Percentiles rank a stretch among this genome's conserved stretches.
phyloP scores from a whole-genome alignment of 2,797 vertebrate genomes.

The Valencia hispanica region DNA sequence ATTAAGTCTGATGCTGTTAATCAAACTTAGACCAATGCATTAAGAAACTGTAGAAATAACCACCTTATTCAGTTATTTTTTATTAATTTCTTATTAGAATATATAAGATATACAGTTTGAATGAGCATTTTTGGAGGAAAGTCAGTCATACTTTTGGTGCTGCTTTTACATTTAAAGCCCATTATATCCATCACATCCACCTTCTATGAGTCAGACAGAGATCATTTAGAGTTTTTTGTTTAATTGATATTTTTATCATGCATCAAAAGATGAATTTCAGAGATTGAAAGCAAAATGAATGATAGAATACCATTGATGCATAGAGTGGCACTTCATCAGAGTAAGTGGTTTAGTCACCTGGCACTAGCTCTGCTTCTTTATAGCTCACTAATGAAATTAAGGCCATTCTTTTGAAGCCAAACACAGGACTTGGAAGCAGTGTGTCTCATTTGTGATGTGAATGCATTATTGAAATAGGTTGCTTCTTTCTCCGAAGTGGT shows the following conservation, averaged over 20 bases:
- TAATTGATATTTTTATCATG: conserved; percentile 37
- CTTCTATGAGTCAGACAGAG: neutral
- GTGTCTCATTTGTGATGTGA: conserved; percentile 41
- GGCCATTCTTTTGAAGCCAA: conserved; percentile 48
- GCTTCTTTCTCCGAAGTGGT: conserved; percentile 57
- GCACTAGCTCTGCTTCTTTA: conserved; percentile 46
- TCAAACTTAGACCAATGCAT: conserved; percentile 4
- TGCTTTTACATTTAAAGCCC: neutral
- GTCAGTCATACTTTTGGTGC: neutral
- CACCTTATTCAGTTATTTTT: neutral
- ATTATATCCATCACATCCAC: neutral
- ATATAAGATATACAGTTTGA: neutral
- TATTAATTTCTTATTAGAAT: neutral
- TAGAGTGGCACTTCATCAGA: conserved; percentile 37
- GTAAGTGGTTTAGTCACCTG: conserved; percentile 57
- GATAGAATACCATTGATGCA: conserved; percentile 43
- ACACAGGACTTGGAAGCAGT: conserved; percentile 58
- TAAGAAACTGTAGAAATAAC: neutral
- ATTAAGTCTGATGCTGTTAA: conserved; percentile 13
- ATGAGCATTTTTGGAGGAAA: neutral
- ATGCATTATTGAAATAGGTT: conserved; percentile 71
- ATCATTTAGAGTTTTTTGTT: neutral
- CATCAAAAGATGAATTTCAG: conserved; percentile 29
- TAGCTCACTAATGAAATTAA: conserved; percentile 66
- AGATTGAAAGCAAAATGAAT: conserved; percentile 38